phyloP scores from a whole-genome alignment of 2,113 vertebrate genomes.

The Marmota monax region DNA sequence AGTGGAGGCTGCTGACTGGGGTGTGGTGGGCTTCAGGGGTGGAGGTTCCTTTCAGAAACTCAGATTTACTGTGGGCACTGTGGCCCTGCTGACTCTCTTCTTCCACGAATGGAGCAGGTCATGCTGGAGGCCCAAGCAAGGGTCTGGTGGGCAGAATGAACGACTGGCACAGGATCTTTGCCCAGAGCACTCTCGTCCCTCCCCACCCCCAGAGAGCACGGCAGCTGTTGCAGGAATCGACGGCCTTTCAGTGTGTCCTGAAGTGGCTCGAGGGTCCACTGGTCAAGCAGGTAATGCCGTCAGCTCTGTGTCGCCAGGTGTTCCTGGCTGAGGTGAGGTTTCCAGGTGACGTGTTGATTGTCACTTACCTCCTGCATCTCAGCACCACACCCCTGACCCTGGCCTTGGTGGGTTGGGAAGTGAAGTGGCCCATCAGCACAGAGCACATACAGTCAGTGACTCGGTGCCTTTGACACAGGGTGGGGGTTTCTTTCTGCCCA shows the following conservation, averaged over 20 bases:
- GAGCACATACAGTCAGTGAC: neutral
- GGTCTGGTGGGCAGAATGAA: constrained; percentile 58
- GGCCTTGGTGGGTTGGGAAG: neutral
- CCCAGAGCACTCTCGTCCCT: constrained; percentile 84
- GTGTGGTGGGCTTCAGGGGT: neutral
- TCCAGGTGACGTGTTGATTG: neutral
- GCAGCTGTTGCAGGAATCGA: constrained; percentile 79
- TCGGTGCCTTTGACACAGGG: neutral
- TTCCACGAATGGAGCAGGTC: neutral
- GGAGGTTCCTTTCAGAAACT: neutral
- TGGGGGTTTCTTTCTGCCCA: neutral
- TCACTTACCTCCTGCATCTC: neutral
- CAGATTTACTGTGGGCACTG: neutral
- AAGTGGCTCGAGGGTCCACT: constrained; percentile 86
- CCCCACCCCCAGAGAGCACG: constrained; percentile 88
- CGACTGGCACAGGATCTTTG: constrained; percentile 89
- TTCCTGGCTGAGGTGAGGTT: neutral
- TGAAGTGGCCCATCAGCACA: constrained; percentile 45
- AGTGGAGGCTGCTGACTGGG: neutral
- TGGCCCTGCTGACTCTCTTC: neutral
- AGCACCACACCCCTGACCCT: accelerated
- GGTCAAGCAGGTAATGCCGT: constrained; percentile 88
- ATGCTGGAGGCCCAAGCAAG: neutral
- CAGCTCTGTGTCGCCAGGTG: accelerated
- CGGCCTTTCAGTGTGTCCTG: constrained; percentile 89